phyloP scores from a whole-genome alignment of 2,797 vertebrate genomes.

The Acridotheres tristis region DNA sequence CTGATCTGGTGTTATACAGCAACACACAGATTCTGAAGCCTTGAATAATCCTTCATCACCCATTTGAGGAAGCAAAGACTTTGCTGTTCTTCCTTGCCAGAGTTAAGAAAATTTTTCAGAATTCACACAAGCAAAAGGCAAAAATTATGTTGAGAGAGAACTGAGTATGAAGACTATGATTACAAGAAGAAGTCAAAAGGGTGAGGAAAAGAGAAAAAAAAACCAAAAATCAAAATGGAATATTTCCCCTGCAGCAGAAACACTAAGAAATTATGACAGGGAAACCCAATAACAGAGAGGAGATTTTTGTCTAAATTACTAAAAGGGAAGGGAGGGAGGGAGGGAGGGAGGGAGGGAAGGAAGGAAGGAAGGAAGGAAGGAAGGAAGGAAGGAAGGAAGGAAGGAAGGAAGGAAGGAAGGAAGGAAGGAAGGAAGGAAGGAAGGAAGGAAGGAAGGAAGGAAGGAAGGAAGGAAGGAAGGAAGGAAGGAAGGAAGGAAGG shows the following conservation, averaged over 20 bases:
- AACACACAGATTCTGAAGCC: background rate
- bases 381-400: background rate
- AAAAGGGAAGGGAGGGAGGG: background rate
- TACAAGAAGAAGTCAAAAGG: background rate
- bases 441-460: too few species aligned
- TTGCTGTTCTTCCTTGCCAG: background rate
- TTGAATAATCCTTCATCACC: background rate
- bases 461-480: too few species aligned
- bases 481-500: background rate
- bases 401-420: background rate
- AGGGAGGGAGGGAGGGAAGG: too few species aligned
- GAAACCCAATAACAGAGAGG: fast-evolving
- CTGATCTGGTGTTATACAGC: background rate
- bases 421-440: background rate
- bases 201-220: background rate
- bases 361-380: background rate
- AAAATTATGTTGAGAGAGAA: background rate
- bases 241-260: background rate
- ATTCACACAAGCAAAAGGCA: background rate
- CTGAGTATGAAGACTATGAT: background rate
- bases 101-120: background rate
- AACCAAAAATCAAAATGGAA: background rate
- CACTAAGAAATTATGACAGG: background rate
- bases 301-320: background rate
- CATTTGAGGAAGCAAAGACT: background rate